A percentile compares a stretch with the other conserved stretches of the same genome.
These are phyloP conservation scores for Drosophila tsacasi DNA, from an alignment of 1,140 invertebrate genomes.

Conservation along the genomic window DNA sequence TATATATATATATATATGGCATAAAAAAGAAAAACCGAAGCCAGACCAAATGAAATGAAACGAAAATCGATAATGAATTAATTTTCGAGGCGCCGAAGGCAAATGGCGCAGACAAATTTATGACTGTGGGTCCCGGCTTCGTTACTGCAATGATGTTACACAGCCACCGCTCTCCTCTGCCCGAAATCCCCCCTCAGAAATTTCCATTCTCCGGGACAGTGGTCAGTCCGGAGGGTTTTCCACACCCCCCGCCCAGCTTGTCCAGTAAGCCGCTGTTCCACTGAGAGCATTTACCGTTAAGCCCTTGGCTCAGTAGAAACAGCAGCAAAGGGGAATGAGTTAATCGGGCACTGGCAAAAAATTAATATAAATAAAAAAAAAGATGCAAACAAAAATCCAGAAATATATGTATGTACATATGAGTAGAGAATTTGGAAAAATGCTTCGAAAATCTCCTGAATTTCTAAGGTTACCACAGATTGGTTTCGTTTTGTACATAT, in stretches of 20 bases:
- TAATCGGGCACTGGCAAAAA: neutral
- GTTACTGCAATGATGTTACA: conserved; percentile 25
- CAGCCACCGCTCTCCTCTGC: neutral
- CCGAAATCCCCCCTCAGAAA: conserved; percentile 6
- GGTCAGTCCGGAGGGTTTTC: conserved; percentile 14
- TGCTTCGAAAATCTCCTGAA: neutral
- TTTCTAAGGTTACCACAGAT: neutral
- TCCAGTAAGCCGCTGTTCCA: conserved; percentile 8
- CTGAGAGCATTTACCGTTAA: conserved; percentile 25
- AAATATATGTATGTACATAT: neutral
- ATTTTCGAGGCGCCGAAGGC: conserved; percentile 57
- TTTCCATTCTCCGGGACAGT: conserved; percentile 49
- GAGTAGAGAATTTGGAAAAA: neutral
- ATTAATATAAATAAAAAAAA: neutral
- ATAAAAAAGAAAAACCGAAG: conserved; percentile 1
- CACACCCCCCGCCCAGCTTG: too few relatives aligned
- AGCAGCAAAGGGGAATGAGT: neutral
- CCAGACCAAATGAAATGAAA: conserved; percentile 55
- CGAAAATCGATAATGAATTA: conserved; percentile 79
- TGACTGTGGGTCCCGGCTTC: conserved; percentile 49
- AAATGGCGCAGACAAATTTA: conserved; percentile 75
- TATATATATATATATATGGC: neutral
- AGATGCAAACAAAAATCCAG: neutral
- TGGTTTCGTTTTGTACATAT: neutral
- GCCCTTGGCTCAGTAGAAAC: neutral